Conservation (phyloP, 2,888 invertebrate genomes). For the Spodoptera littoralis region DNA sequence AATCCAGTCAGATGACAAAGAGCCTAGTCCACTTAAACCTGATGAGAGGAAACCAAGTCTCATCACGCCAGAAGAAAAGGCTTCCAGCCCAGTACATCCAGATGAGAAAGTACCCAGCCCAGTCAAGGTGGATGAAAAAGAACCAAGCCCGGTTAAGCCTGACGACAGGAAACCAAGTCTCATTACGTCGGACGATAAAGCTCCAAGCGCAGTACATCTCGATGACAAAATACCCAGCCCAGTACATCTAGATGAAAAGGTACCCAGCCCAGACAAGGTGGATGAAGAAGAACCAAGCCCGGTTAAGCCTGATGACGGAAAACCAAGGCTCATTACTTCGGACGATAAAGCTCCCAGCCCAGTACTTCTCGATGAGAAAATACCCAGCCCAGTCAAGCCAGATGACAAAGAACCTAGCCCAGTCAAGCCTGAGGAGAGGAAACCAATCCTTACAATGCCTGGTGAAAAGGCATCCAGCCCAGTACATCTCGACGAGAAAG, state of each 20-base stretch:
- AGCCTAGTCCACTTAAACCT: no score
- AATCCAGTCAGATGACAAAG: no score
- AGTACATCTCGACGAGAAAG: constrained; percentile 27
- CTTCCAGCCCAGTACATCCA: not conserved
- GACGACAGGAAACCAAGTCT: constrained; percentile 2
- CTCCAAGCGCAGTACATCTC: not conserved
- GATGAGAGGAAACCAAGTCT: no score
- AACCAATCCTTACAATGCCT: constrained; percentile 4
- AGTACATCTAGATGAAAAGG: constrained; percentile 5
- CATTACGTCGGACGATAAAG: not conserved
- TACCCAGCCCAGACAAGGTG: constrained; percentile 14
- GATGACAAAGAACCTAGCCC: constrained; percentile 23
- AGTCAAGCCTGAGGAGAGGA: constrained; percentile 15
- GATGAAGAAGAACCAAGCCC: constrained; percentile 21
- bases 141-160: not conserved
- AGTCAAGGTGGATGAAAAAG: not conserved
- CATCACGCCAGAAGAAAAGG: not conserved
- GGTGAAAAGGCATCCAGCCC: constrained; percentile 41
- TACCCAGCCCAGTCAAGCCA: constrained; percentile 23
- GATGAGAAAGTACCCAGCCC: constrained; percentile 6
- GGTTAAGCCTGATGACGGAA: constrained; percentile 1
- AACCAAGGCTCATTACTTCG: not conserved
- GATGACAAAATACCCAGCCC: constrained; percentile 12
- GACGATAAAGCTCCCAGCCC: constrained; percentile 31
- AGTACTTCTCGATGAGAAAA: constrained; percentile 19